These are phyloP conservation scores for Glaucidium brasilianum DNA, from an alignment of 2,113 vertebrate genomes.

Conservation along the genomic window DNA sequence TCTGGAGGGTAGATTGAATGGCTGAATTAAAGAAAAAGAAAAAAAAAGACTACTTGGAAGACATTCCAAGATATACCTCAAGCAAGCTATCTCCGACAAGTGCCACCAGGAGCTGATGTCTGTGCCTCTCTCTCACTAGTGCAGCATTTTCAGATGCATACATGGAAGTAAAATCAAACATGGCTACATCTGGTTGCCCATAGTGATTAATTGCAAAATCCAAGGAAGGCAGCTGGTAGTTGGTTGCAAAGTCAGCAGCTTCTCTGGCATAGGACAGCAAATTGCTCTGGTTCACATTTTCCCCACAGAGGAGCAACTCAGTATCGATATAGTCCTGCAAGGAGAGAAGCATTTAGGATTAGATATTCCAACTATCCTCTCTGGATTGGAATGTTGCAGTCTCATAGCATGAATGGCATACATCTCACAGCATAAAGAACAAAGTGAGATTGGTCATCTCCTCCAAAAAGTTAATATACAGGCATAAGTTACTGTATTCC, in stretches of 20 bases:
- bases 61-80: slow-evolving; percentile 79
- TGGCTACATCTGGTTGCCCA: slow-evolving; percentile 91
- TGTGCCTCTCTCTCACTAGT: slow-evolving; percentile 86
- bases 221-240: slow-evolving; percentile 93
- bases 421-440: background rate
- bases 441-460: background rate
- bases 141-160: slow-evolving; percentile 95
- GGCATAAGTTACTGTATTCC: background rate
- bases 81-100: slow-evolving; percentile 95
- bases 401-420: background rate
- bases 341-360: background rate
- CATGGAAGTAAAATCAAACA: slow-evolving; percentile 99
- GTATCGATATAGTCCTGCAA: slow-evolving; percentile 90
- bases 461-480: background rate
- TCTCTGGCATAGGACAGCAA: slow-evolving; percentile 91
- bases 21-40: background rate
- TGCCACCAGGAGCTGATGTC: slow-evolving; percentile 88
- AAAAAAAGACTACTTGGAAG: background rate
- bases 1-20: background rate
- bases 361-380: background rate
- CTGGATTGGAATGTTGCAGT: background rate
- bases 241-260: slow-evolving; percentile 95
- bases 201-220: slow-evolving; percentile 95
- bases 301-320: slow-evolving; percentile 84
- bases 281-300: slow-evolving; percentile 92